Base-by-base conservation (phyloP, 1,140 invertebrate genomes). In the Neodiprion lecontei region DNA sequence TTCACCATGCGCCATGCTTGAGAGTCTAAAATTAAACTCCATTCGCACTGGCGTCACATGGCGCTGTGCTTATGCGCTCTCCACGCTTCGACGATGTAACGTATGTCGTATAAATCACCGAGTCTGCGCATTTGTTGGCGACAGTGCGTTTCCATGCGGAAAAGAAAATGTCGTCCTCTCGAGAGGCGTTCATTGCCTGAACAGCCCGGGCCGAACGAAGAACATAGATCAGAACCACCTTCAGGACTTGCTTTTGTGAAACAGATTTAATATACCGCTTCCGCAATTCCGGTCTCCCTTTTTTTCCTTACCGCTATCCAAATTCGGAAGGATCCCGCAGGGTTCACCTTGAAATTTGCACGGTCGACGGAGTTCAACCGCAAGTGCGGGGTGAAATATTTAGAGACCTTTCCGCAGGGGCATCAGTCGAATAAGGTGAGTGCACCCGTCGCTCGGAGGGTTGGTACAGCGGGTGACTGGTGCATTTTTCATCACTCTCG, bases 11-110 rank as follows among this genome's bases (percentile, higher is more conserved):
- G 3, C n/a, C 53, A 4, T 61, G 53, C n/a, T 61, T 8, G n/a
- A 61, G n/a, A n/a, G 53, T 61, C 53, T 61, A 61, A 61, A 61
- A 61, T 61, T 61, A 61, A 61, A 61, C 53, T 61, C 53, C n/a
- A 61, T 61, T 61, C 53, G 53, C 53, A 61, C 53, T 61, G 53
- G 53, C 53, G 53, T 61, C 53, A 61, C 53, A 61, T 61, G 53
- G 53, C 53, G 53, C n/a, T 61, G 28, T 40, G 28, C 28, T 40
- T 40, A 11, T 61, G n/a, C n/a, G 11, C 28, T 40, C 5, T 40
- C 53, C n/a, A 61, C 53, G 53, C 53, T 61, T 61, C 53, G 53
- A 61, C 53, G 53, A 3, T 11, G 53, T 61, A 61, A 61, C 53
- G 53, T 61, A 61, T 61, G 53, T 61, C 53, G 53, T 61, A 61